Evolutionary conservation across 2,888 invertebrate species (phyloP), one percentile per base, ranked within the genome.

Genomic region (Epirrhoe alternata): DNA sequence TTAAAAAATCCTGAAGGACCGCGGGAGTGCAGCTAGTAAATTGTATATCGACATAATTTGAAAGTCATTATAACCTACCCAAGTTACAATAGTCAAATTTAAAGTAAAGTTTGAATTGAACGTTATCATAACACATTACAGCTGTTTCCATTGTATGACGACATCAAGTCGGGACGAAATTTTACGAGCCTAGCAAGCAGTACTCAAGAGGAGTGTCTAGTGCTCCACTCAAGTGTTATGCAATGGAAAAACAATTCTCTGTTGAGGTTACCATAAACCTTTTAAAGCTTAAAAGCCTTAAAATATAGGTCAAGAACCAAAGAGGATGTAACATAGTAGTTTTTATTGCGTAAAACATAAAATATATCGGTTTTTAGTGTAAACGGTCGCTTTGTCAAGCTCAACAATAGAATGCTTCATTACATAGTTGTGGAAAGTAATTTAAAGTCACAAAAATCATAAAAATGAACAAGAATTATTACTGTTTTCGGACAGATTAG

Each of bases 391-490:
- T 77, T 78, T 78, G 77, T 78, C 67, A 55, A 69, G 65, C 62
- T 56, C 57, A 78, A 85, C 84, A 85, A 85, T 77, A 73, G 71
- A 52, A 51, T 60, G 64, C 69, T 81, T 78, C 75, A 81, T 78
- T 75, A 84, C 84, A 82, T 75, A 79, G 85, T 83, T 77, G 77
- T 69, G 61, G 64, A 67, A 66, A 66, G 73, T 75, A 72, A 77
- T 78, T 69, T 76, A 77, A 74, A 42, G 57, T 70, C 68, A 70
- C 74, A 73, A 70, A 24, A 77, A 76, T 73, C 72, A 69, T 68
- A 65, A 74, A 74, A 67, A 74, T 49, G 57, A 68, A 60, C 50
- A 69, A 69, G 75, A 71, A 70, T 67, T 68, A 72, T 55, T 73
- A 72, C 71, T 66, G 64, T 42, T 12, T 42, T 12, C 38, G 12